Evolutionary conservation across 2,888 invertebrate species (phyloP), one percentile per base, ranked within the genome.

Genomic region (Hyposoter didymator): DNA sequence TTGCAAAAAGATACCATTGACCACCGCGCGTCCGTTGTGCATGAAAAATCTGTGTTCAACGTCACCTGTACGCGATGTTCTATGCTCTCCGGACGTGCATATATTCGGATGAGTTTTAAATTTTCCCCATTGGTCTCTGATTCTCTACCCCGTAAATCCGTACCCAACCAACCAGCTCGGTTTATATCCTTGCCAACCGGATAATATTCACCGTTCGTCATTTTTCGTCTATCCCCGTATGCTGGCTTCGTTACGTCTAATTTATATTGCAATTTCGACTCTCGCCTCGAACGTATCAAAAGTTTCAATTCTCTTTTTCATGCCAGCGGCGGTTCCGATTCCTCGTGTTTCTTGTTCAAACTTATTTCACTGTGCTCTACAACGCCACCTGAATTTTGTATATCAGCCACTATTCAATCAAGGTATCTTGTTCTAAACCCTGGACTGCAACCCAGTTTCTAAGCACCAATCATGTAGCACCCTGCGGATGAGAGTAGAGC

Each of bases 321-420:
- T 66, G 12, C 35, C 19, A 45, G 62, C 10, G 8, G 32, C 32
- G 43, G 10, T 70, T 73, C 14, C n/a, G 17, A 66, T 32, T 72
- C 4, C 45, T 45, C 43, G 47, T 45, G 55, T 83, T 39, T 59
- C 78, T 47, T 39, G 28, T 75, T 59, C 74, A 59, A 76, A 73
- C 62, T 82, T 78, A 55, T 72, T 78, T 22, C 55, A 66, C 70
- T 52, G 55, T 59, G 32, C 17, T 32, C 28, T 81, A 59, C 62
- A 62, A 17, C 22, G 52, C 64, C 22, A 55, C 75, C 47, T 49
- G 66, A 88, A 89, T 91, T 90, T 88, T 91, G 89, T 86, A 28
- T 59, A 91, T 91, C 90, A 91, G 90, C 88, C 88, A 87, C 90
- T 88, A 91, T 92, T 92, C 92, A 92, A 92, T 92, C 92, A 92